These are phyloP conservation scores for Camponotus pennsylvanicus DNA, from an alignment of 1,140 invertebrate species.

Conservation along the genomic window DNA sequence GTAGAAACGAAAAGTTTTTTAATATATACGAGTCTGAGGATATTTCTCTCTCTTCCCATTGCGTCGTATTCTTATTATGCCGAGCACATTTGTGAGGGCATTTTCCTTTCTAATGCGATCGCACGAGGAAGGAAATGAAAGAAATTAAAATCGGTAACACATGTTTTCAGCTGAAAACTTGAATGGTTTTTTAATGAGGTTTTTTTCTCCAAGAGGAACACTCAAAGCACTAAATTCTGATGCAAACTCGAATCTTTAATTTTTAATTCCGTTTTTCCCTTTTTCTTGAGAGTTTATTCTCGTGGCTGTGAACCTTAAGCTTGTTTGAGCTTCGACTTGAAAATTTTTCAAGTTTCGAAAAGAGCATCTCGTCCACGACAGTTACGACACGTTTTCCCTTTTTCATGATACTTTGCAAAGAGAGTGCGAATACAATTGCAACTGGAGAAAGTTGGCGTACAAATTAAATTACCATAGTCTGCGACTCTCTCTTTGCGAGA, in stretches of 20 bases:
- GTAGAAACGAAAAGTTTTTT: conserved; percentile 73
- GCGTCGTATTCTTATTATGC: conserved; percentile 34
- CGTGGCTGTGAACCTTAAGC: no score
- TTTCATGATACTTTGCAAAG: neutral
- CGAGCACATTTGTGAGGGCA: neutral
- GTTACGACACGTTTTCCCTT: neutral
- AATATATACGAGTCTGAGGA: conserved; percentile 62
- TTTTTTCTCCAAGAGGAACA: neutral
- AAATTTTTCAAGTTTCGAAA: conserved; percentile 4
- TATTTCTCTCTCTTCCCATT: conserved; percentile 6
- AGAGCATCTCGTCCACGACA: neutral
- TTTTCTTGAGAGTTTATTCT: neutral
- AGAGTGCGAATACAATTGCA: conserved; percentile 35
- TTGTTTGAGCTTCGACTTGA: neutral
- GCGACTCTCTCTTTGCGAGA: conserved; percentile 33
- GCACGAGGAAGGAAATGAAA: neutral
- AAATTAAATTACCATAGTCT: conserved; percentile 46
- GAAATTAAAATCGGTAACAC: conserved; percentile 21
- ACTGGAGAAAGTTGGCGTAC: conserved; percentile 29
- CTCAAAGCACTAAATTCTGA: conserved; percentile 3
- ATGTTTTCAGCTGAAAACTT: conserved; percentile 22
- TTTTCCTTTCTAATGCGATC: conserved; percentile 27
- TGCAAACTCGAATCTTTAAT: neutral
- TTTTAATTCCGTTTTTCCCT: neutral
- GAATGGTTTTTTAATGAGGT: conserved; percentile 47